These are phyloP conservation scores for Neodiprion lecontei DNA, from an alignment of 1,140 invertebrate genomes.

Conservation along the genomic window DNA sequence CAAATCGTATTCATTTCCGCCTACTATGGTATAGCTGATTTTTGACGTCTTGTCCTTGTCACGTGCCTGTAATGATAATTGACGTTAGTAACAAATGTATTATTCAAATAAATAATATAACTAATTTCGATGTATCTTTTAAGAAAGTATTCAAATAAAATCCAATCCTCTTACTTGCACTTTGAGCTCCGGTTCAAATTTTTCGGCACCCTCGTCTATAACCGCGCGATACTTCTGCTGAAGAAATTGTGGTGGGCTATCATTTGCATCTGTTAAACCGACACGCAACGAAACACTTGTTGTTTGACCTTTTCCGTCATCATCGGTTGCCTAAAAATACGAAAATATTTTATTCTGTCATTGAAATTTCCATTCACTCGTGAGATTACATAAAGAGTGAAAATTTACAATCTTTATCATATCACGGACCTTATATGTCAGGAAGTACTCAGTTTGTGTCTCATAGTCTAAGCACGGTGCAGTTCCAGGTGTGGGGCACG, in stretches of 20 bases:
- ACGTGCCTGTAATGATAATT: conserved; percentile 69
- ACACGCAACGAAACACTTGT: conserved; percentile 82
- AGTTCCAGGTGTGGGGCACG: conserved; percentile 71
- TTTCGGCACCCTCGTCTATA: conserved; percentile 82
- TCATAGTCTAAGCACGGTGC: conserved; percentile 87
- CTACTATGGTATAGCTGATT: conserved; percentile 77
- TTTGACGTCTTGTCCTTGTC: conserved; percentile 84
- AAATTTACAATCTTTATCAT: too few relatives aligned
- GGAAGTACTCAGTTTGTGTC: conserved; percentile 79
- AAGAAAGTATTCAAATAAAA: conserved; percentile 17
- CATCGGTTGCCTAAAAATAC: conserved; percentile 77
- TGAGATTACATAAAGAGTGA: not conserved
- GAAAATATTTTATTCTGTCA: conserved; percentile 14
- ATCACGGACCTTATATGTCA: conserved; percentile 79
- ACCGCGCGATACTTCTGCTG: conserved; percentile 77
- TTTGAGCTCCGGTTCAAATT: conserved; percentile 78
- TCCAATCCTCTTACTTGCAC: conserved; percentile 34
- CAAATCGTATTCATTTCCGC: conserved; percentile 68
- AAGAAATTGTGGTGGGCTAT: conserved; percentile 82
- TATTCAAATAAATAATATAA: conserved; percentile 42
- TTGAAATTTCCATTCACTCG: not conserved
- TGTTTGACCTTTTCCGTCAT: conserved; percentile 78
- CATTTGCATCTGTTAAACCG: conserved; percentile 82
- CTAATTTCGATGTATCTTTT: conserved; percentile 10
- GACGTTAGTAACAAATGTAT: conserved; percentile 38